Percentiles rank a stretch among this genome's conserved stretches.
Evolutionary conservation across 2,797 vertebrate species (phyloP).

Genomic region (Falco naumanni): DNA sequence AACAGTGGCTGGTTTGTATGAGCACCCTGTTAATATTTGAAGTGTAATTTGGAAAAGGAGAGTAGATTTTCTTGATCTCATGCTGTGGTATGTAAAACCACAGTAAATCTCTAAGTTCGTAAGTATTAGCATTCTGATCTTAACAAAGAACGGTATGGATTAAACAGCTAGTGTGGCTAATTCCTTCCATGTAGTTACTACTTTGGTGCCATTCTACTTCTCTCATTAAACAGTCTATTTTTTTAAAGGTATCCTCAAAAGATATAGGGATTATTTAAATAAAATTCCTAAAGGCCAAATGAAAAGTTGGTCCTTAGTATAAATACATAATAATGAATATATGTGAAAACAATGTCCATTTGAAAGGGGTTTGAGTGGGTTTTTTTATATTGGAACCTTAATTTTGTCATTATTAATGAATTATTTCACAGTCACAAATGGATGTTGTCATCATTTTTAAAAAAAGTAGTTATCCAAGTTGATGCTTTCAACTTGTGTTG

Average conservation of each 20-base stretch:
- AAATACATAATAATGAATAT: neutral
- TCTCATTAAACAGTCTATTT: neutral
- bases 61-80: neutral
- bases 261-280: neutral
- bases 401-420: neutral
- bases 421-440: neutral
- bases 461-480: neutral
- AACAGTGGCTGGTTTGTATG: neutral
- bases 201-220: neutral
- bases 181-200: neutral
- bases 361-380: neutral
- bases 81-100: neutral
- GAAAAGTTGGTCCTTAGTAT: neutral
- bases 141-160: neutral
- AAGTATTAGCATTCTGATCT: neutral
- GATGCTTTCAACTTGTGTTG: neutral
- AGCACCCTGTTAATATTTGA: neutral
- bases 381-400: neutral
- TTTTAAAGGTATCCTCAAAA: neutral
- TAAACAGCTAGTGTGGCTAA: neutral
- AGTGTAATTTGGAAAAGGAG: neutral
- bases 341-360: neutral
- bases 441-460: fast-evolving
- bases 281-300: neutral
- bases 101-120: neutral